A percentile compares a stretch with the other conserved stretches of the same genome.
Conservation (phyloP, 1,140 invertebrate genomes). For the Manduca sexta region DNA sequence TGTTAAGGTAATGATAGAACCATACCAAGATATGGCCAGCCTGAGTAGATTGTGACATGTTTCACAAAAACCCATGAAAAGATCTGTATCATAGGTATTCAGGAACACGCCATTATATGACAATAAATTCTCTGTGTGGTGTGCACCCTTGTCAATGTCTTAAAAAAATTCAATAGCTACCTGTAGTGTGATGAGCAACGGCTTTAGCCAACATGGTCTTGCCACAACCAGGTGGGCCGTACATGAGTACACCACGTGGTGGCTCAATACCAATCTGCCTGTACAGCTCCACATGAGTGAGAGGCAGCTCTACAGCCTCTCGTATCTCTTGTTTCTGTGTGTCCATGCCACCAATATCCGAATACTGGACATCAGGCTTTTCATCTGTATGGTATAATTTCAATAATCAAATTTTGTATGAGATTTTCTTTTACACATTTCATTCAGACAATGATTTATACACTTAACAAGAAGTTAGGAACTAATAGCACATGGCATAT, state of each 20-base stretch:
- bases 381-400: constrained; percentile 81
- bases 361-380: constrained; percentile 97
- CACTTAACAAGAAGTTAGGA: no score
- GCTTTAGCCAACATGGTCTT: constrained; percentile 99
- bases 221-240: constrained; percentile 97
- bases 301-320: constrained; percentile 97
- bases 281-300: constrained; percentile 99
- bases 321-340: constrained; percentile 99
- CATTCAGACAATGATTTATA: no score
- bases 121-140: no score
- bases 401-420: neutral
- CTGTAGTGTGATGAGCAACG: constrained; percentile 97
- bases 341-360: constrained; percentile 99
- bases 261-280: constrained; percentile 98
- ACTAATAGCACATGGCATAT: no score
- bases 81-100: no score
- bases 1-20: no score
- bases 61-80: no score
- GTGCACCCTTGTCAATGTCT: neutral
- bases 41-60: no score
- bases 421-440: no score
- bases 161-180: constrained; percentile 56
- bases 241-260: constrained; percentile 98
- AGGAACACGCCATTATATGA: no score
- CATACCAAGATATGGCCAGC: no score